phyloP scores from a whole-genome alignment of 2,113 vertebrate genomes.

The Semnornis frantzii region DNA sequence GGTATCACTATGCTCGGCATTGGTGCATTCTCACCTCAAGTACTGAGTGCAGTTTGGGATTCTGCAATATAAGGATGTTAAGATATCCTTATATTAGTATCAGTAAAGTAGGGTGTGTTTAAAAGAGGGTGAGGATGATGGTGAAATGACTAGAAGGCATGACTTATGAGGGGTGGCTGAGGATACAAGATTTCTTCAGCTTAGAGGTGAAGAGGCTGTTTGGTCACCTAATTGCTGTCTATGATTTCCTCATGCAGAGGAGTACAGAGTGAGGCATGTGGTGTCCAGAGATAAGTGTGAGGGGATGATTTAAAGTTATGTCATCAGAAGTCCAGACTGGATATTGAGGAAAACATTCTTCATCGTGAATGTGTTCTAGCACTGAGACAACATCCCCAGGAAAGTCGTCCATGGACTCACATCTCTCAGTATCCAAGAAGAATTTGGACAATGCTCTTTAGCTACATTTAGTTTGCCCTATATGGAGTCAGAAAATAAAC shows the following conservation, averaged over 20 bases:
- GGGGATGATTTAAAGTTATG: neutral
- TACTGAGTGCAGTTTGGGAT: too few species aligned
- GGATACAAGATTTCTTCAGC: neutral
- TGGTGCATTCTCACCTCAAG: neutral
- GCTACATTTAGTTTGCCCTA: neutral
- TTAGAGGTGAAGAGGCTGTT: neutral
- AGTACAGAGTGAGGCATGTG: neutral
- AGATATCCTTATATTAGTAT: neutral
- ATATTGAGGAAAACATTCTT: neutral
- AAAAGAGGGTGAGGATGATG: neutral
- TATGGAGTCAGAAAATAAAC: too few species aligned
- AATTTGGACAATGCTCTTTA: fast-evolving
- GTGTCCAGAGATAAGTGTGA: fast-evolving
- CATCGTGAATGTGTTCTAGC: too few species aligned
- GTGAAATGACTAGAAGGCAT: neutral
- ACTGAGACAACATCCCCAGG: too few species aligned
- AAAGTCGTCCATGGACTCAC: too few species aligned
- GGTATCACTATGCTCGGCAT: neutral
- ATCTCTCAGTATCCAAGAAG: neutral
- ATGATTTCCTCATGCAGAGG: neutral
- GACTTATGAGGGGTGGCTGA: neutral
- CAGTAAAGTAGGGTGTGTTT: neutral
- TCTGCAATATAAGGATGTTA: neutral
- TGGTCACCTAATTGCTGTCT: neutral
- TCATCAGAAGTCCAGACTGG: neutral